These are phyloP conservation scores for Lepisosteus osseus DNA, from an alignment of 2,113 vertebrate species.

Conservation along the genomic window DNA sequence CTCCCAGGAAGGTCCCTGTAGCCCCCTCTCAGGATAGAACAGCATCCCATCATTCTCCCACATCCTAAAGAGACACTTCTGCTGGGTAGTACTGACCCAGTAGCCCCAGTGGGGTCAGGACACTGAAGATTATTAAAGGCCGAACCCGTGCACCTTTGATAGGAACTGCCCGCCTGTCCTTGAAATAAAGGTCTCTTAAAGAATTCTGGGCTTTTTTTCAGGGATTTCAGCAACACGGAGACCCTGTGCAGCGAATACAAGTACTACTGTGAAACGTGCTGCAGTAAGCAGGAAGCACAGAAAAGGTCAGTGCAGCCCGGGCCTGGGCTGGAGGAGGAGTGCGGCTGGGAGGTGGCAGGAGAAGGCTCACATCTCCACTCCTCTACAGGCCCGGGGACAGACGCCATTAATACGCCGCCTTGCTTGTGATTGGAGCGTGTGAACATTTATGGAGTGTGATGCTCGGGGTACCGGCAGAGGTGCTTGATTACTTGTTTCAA, in stretches of 20 bases:
- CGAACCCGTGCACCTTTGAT: too few relatives aligned
- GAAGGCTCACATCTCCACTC: too few relatives aligned
- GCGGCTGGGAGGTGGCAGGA: not conserved
- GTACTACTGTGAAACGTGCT: slow-evolving; percentile 96
- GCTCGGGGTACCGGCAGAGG: not conserved
- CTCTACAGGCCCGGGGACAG: too few relatives aligned
- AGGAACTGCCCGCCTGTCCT: too few relatives aligned
- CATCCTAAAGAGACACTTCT: too few relatives aligned
- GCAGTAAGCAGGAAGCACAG: slow-evolving; percentile 97
- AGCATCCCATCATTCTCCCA: too few relatives aligned
- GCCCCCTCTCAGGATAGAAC: too few relatives aligned
- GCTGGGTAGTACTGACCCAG: too few relatives aligned
- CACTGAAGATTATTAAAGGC: too few relatives aligned
- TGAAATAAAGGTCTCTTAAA: too few relatives aligned
- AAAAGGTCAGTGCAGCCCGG: slow-evolving; percentile 73
- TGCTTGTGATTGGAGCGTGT: not conserved
- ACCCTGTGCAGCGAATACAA: slow-evolving; percentile 96
- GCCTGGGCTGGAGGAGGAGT: not conserved
- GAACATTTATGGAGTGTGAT: not conserved
- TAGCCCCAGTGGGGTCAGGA: too few relatives aligned
- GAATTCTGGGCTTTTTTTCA: slow-evolving; percentile 47
- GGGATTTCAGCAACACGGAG: slow-evolving; percentile 98
- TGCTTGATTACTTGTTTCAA: not conserved
- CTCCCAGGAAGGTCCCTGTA: not conserved
- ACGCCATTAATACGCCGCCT: too few relatives aligned